Percentiles rank a stretch among this genome's conserved stretches.
Evolutionary conservation across 2,113 vertebrate species (phyloP).

Genomic region (Vanacampus margaritifer): DNA sequence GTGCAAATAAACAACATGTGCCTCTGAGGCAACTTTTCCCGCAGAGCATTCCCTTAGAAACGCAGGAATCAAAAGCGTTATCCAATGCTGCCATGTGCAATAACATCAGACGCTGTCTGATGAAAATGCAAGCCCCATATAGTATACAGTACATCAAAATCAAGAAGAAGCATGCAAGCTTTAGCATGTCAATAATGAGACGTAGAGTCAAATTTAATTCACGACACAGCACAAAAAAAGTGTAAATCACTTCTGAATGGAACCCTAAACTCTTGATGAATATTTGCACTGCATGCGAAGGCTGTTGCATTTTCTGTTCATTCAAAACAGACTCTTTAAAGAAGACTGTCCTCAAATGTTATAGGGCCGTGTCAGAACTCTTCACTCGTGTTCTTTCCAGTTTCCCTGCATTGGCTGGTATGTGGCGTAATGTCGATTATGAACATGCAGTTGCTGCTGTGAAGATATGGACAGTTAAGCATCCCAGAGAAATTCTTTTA

Average conservation of each 20-base stretch:
- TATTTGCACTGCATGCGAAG: constrained; percentile 61
- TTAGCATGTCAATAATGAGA: constrained; percentile 48
- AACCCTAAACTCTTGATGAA: constrained; percentile 64
- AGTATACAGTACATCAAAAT: constrained; percentile 9
- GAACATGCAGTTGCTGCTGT: constrained; percentile 65
- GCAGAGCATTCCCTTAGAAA: constrained; percentile 63
- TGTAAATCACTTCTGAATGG: constrained; percentile 50
- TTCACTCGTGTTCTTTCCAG: constrained; percentile 68
- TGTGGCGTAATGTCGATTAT: constrained; percentile 51
- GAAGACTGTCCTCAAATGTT: constrained; percentile 62
- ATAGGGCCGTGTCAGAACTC: constrained; percentile 57
- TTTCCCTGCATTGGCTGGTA: constrained; percentile 67
- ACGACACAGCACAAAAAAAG: constrained; percentile 29
- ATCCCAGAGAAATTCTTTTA: constrained; percentile 49
- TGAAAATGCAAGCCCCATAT: constrained; percentile 59
- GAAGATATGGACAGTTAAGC: constrained; percentile 60
- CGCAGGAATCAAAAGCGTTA: constrained; percentile 68
- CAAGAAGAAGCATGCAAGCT: constrained; percentile 35
- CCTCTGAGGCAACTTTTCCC: constrained; percentile 62
- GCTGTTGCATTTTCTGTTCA: constrained; percentile 54
- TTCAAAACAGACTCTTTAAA: constrained; percentile 70
- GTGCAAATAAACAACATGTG: constrained; percentile 71
- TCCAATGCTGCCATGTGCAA: constrained; percentile 64
- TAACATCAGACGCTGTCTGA: constrained; percentile 54
- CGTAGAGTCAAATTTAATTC: constrained; percentile 59